A percentile compares a stretch with the other conserved stretches of the same genome.
These are phyloP conservation scores for Athalia rosae DNA, from an alignment of 2,888 invertebrate species.

Conservation along the genomic window DNA sequence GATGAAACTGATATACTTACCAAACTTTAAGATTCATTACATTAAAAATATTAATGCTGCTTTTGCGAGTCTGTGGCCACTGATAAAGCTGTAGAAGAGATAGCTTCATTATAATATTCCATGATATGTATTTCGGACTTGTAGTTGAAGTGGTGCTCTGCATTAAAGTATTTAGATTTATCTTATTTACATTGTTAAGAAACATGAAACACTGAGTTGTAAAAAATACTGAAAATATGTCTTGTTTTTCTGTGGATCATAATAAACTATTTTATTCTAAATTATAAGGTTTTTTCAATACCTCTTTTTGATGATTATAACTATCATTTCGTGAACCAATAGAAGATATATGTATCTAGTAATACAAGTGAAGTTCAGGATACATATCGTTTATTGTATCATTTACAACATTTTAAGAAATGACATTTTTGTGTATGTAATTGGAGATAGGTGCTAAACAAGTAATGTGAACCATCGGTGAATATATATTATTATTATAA, in stretches of 20 bases:
- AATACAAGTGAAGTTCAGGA: not conserved
- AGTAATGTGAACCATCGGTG: slow-evolving; percentile 30
- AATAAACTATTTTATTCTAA: slow-evolving; percentile 73
- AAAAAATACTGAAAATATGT: slow-evolving; percentile 68
- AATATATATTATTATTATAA: slow-evolving; percentile 35
- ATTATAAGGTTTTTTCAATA: slow-evolving; percentile 4
- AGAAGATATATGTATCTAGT: not conserved
- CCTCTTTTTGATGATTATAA: not conserved
- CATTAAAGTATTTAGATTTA: slow-evolving; percentile 28
- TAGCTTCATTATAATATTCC: not conserved
- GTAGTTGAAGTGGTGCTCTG: slow-evolving; percentile 37
- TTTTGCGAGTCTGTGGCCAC: not conserved
- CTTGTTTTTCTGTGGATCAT: slow-evolving; percentile 72
- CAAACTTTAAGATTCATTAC: not conserved
- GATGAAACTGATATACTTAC: not conserved
- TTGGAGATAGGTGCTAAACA: slow-evolving; percentile 21
- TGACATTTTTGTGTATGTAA: slow-evolving; percentile 16
- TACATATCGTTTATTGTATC: slow-evolving; percentile 38
- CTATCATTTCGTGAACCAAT: not conserved
- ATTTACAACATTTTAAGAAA: slow-evolving; percentile 38
- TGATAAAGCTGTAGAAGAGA: not conserved
- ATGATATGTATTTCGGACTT: not conserved
- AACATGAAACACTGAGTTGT: slow-evolving; percentile 65
- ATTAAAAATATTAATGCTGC: not conserved
- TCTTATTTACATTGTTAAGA: slow-evolving; percentile 19